Evolutionary conservation across 1,140 invertebrate species (phyloP), one percentile per base, ranked within the genome.

Genomic region (Saccostrea echinata): DNA sequence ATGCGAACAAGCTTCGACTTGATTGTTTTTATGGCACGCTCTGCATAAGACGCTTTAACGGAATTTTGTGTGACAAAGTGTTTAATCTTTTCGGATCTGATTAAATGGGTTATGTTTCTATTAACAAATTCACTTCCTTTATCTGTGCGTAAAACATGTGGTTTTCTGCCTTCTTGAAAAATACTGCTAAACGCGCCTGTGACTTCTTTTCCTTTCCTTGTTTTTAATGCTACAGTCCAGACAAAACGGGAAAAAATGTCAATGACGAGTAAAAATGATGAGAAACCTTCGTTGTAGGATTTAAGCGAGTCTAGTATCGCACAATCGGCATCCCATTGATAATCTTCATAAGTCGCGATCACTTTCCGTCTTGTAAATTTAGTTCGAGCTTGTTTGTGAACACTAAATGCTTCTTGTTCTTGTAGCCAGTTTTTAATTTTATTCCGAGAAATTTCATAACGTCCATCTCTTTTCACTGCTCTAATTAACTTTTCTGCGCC

Each of bases 311-410:
- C 51, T 76, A 90, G 83, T 35, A 84, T 76, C 21, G 83, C 89
- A 12, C 83, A 87, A 61, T 90, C 87, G 1, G 84, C 71, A 52
- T 89, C 88, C 88, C 88, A 89, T 83, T 89, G 88, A 64, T 89
- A 89, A 87, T 87, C 89, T 4, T 85, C 76, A 18, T 86, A 55
- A 30, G 89, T 84, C 3, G 82, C 64, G 1, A 88, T 86, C 24
- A 88, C 85, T 82, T 82, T 71, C 71, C 51, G 24, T 51, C 76
- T 81, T 61, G 64, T 85, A 57, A 81, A 88, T 86, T 80, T 89
- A 85, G n/a, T 61, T n/a, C 68, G 30, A 18, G 84, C 81, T 84
- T 89, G 84, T 53, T 84, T 57, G 33, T 91, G 88, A 53, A 91
- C 64, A 43, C 84, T 52, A 53, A 87, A 88, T 55, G 83, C 33